Evolutionary conservation across 2,113 vertebrate genomes (phyloP), one percentile per base, ranked within the genome.

Genomic region (Sphyrna mokarran): DNA sequence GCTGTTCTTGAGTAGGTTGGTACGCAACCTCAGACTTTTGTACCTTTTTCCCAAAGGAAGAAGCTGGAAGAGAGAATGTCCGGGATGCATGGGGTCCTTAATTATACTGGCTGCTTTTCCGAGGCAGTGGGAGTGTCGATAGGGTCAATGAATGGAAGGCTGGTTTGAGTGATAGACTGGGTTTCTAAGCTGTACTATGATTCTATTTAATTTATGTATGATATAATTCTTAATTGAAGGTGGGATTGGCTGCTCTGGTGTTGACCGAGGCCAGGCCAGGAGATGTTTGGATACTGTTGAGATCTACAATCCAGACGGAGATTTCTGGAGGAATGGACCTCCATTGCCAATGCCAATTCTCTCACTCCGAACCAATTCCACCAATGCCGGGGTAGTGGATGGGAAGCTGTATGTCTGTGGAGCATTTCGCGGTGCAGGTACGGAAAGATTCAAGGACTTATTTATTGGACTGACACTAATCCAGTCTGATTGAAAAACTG

Each of bases 391-490:
- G 16, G 97, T 97, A 0, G 98, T 99, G 96, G 98, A 98, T 48
- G 98, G 99, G 40, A 99, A 98, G 96, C 97, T 99, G 26, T 99
- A 99, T 83, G 97, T 99, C 96, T 99, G 99, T 48, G 99, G 99
- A 94, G 99, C 98, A 96, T 99, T 99, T 97, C 99, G 97, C 0
- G 98, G 98, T 97, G 98, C 99, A 98, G 99, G 99, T 99, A 98
- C 40, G 95, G 96, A 89, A 95, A 37, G 69, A 11, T 43, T 16
- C 68, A 16, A 14, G 7, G 11, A 70, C 1, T 10, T 89, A 22
- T 29, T 33, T 58, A 13, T 43, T 58, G 9, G 86, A 16, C 48
- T 94, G 90, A 68, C 48, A 68, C n/a, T 94, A 18, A 66, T 6
- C 58, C 23, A 23, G 70, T 69, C 33, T 26, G 66, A 37, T 20